Percentiles rank a stretch among this genome's conserved stretches.
phyloP scores from a whole-genome alignment of 2,797 vertebrate genomes.

The Mormyrus hasselquistii region DNA sequence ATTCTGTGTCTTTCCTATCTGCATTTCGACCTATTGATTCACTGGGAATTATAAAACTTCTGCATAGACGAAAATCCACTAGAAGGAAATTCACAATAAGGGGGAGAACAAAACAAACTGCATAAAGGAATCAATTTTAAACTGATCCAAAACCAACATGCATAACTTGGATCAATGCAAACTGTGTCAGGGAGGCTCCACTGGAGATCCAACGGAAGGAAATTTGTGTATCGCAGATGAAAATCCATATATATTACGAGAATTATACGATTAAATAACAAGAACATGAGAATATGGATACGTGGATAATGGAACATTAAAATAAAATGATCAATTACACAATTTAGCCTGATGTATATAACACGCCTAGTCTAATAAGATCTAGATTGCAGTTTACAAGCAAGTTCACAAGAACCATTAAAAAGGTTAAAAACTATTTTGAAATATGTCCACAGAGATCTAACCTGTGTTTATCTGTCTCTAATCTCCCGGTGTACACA shows the following conservation, averaged over 20 bases:
- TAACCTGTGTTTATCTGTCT: background rate
- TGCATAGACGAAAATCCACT: background rate
- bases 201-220: background rate
- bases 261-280: background rate
- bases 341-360: background rate
- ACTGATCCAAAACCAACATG: constrained; percentile 8
- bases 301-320: background rate
- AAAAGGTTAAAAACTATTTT: background rate
- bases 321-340: background rate
- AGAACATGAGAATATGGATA: background rate
- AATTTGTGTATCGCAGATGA: background rate
- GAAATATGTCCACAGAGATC: background rate
- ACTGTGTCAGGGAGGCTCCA: background rate
- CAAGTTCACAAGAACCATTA: background rate
- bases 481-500: background rate
- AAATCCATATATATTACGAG: background rate
- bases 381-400: background rate
- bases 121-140: constrained; percentile 15
- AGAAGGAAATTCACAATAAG: background rate
- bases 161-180: background rate
- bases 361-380: background rate
- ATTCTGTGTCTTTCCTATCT: background rate
- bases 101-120: background rate
- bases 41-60: background rate
- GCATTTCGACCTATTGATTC: background rate